phyloP scores from a whole-genome alignment of 2,888 invertebrate species.

The Drosophila nigricruria region DNA sequence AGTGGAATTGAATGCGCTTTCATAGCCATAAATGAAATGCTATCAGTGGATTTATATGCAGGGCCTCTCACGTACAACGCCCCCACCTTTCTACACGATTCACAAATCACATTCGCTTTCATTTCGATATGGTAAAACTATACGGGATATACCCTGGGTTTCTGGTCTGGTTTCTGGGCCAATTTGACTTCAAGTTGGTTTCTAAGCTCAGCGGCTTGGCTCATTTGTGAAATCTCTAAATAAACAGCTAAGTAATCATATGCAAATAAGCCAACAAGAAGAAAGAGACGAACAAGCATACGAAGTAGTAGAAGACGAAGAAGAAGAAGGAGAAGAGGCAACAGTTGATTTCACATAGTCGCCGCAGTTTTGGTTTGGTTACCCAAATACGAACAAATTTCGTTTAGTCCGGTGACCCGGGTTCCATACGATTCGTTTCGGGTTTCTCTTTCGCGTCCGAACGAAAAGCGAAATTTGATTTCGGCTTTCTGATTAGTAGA shows the following conservation, averaged over 20 bases:
- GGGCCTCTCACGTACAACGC: constrained; percentile 55
- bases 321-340: constrained; percentile 14
- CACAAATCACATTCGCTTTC: constrained; percentile 69
- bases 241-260: constrained; percentile 71
- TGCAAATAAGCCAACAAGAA: constrained; percentile 65
- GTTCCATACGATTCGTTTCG: constrained; percentile 75
- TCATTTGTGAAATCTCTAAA: constrained; percentile 72
- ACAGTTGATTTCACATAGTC: constrained; percentile 49
- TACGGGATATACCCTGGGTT: constrained; percentile 38
- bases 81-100: constrained; percentile 63
- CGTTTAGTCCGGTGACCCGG: constrained; percentile 60
- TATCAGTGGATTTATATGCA: constrained; percentile 60
- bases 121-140: constrained; percentile 47
- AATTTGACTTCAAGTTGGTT: constrained; percentile 11
- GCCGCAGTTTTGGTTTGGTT: constrained; percentile 71
- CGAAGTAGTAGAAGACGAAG: constrained; percentile 18
- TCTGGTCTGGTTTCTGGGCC: constrained; percentile 40
- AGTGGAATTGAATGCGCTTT: constrained; percentile 59
- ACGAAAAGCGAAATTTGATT: constrained; percentile 81
- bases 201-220: constrained; percentile 50
- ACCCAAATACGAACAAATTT: constrained; percentile 71
- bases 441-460: constrained; percentile 75
- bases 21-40: constrained; percentile 57
- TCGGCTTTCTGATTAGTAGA: constrained; percentile 78
- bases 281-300: constrained; percentile 16